These are phyloP conservation scores for Triops cancriformis DNA, from an alignment of 1,140 invertebrate genomes.

Conservation along the genomic window DNA sequence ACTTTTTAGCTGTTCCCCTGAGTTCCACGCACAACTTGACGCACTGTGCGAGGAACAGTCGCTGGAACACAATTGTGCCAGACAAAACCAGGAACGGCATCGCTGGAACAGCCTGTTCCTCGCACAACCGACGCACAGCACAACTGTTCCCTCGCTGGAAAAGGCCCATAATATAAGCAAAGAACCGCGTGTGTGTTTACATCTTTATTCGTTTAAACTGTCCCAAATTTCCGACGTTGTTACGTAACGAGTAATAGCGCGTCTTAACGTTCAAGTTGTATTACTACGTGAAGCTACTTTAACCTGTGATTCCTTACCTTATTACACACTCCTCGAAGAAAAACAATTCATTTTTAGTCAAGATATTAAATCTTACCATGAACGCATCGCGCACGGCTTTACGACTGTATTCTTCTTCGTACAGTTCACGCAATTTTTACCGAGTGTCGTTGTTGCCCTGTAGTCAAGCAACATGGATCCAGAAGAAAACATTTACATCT, in stretches of 20 bases:
- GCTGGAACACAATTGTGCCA: not conserved
- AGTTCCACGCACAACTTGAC: no score
- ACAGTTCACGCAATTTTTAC: not conserved
- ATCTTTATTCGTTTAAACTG: not conserved
- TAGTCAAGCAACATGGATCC: not conserved
- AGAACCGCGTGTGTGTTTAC: not conserved
- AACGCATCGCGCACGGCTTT: not conserved
- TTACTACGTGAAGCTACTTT: no score
- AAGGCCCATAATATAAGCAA: not conserved
- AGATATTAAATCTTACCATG: not conserved
- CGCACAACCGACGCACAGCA: no score
- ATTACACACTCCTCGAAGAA: no score
- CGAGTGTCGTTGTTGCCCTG: not conserved
- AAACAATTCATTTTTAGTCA: not conserved
- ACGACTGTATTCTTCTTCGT: not conserved
- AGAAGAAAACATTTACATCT: not conserved
- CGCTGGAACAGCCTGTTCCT: no score
- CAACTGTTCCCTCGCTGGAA: not conserved
- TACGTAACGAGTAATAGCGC: no score
- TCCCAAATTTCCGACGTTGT: no score
- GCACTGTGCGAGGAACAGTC: no score
- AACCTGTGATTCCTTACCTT: no score
- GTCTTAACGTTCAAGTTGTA: no score
- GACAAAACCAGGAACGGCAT: no score
- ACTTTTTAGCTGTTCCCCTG: no score